A percentile compares a stretch with the other conserved stretches of the same genome.
phyloP scores from a whole-genome alignment of 2,113 vertebrate genomes.

The Rhinoptilus africanus region DNA sequence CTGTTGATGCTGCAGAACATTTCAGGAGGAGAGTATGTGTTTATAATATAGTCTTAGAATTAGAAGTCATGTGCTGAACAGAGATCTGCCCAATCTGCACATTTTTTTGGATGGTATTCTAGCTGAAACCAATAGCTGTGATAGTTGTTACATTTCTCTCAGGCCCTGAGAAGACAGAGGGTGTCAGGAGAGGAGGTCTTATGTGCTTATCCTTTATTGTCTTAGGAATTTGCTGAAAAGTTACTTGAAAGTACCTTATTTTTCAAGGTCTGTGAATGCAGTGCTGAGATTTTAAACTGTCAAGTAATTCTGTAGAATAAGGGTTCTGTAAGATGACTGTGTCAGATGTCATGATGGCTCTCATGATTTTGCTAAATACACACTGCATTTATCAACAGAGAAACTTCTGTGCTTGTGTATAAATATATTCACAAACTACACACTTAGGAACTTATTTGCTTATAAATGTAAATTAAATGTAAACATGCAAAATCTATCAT shows the following conservation, averaged over 20 bases:
- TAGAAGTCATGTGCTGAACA: not conserved
- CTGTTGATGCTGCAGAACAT: not conserved
- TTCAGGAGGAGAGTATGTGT: not conserved
- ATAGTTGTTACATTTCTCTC: not conserved
- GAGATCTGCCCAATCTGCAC: not conserved
- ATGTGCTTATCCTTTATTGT: not conserved
- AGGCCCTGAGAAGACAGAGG: not conserved
- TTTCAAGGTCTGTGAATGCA: not conserved
- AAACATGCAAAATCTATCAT: not conserved
- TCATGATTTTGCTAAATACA: not conserved
- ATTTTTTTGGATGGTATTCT: not conserved
- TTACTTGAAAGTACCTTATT: not conserved
- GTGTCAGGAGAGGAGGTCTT: not conserved
- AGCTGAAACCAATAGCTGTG: not conserved
- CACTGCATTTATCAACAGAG: not conserved
- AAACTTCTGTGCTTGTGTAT: not conserved
- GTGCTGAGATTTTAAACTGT: not conserved
- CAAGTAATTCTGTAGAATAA: not conserved
- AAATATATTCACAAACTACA: not conserved
- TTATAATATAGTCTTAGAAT: not conserved
- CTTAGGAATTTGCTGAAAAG: not conserved
- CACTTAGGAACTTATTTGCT: not conserved
- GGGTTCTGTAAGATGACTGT: too few species aligned
- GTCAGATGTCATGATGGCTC: too few species aligned
- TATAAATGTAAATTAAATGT: not conserved